phyloP scores from a whole-genome alignment of 1,140 invertebrate species.

The Octopus bimaculoides region DNA sequence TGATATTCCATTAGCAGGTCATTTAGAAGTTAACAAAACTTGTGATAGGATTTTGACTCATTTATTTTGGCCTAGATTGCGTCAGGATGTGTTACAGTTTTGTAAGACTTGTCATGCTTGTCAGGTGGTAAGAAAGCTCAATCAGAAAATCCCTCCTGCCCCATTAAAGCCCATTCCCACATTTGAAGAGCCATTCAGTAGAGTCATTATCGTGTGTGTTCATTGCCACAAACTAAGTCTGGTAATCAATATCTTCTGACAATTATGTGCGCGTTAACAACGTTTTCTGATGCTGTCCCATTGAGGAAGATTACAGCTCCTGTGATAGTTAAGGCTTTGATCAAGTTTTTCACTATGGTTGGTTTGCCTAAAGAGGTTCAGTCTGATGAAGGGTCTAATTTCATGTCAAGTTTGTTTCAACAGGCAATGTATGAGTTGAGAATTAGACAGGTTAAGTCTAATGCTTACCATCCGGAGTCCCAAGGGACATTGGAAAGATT shows the following conservation, averaged over 20 bases:
- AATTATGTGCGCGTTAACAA: neutral
- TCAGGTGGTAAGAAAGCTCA: conserved; percentile 32
- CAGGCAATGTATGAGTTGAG: conserved; percentile 7
- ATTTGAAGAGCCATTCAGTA: conserved; percentile 5
- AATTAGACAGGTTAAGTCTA: neutral
- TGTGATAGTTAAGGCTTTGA: neutral
- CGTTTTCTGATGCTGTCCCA: neutral
- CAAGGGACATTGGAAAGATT: conserved; percentile 15
- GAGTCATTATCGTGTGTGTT: neutral
- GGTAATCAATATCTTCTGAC: neutral
- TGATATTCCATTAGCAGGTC: conserved; percentile 20
- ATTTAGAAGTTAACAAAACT: conserved; percentile 27
- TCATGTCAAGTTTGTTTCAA: conserved; percentile 13
- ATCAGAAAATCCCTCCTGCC: conserved; percentile 19
- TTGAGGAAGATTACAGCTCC: neutral
- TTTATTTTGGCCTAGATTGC: conserved; percentile 22
- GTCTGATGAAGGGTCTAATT: conserved; percentile 15
- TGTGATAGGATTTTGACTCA: conserved; percentile 15
- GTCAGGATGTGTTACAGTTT: conserved; percentile 18
- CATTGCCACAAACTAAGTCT: neutral
- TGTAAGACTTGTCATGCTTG: conserved; percentile 28
- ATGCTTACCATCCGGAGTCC: conserved; percentile 7
- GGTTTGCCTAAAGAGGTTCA: neutral
- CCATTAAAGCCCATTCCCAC: conserved; percentile 18
- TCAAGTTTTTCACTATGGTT: neutral